Percentiles rank a stretch among this genome's conserved stretches.
phyloP scores from a whole-genome alignment of 2,888 invertebrate species.

The Chrysina gloriosa region DNA sequence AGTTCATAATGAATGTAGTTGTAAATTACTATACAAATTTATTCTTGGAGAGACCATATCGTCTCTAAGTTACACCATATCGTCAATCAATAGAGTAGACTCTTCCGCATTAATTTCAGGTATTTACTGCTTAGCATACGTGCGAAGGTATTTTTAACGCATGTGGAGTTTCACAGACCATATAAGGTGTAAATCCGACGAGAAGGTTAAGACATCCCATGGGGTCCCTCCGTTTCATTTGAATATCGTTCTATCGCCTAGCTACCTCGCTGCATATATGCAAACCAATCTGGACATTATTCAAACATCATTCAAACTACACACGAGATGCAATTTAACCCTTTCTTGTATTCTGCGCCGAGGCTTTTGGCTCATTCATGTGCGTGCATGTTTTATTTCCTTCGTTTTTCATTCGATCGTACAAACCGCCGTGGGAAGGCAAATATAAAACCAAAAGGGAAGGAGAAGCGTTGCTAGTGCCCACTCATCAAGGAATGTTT shows the following conservation, averaged over 20 bases:
- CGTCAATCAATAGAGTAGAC: neutral
- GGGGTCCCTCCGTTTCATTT: conserved; percentile 47
- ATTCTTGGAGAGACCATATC: too few species aligned
- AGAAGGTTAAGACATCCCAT: conserved; percentile 44
- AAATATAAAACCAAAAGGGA: conserved; percentile 48
- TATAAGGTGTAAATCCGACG: conserved; percentile 43
- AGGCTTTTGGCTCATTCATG: conserved; percentile 32
- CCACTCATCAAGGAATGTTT: conserved; percentile 54
- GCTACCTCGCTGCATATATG: conserved; percentile 42
- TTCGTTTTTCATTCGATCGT: conserved; percentile 6
- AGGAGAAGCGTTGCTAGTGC: conserved; percentile 48
- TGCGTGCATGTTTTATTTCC: conserved; percentile 35
- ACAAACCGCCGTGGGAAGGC: conserved; percentile 52
- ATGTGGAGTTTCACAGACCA: conserved; percentile 44
- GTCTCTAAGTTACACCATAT: neutral
- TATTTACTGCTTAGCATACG: conserved; percentile 34
- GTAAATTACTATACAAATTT: too few species aligned
- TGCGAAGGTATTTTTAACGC: conserved; percentile 42
- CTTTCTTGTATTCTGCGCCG: conserved; percentile 25
- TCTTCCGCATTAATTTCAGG: conserved; percentile 23
- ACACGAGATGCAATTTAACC: conserved; percentile 41
- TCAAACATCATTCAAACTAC: conserved; percentile 42
- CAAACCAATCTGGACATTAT: conserved; percentile 43
- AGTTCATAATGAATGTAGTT: too few species aligned
- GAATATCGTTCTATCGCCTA: conserved; percentile 45